phyloP scores from a whole-genome alignment of 2,113 vertebrate species.

The Kobus ellipsiprymnus region DNA sequence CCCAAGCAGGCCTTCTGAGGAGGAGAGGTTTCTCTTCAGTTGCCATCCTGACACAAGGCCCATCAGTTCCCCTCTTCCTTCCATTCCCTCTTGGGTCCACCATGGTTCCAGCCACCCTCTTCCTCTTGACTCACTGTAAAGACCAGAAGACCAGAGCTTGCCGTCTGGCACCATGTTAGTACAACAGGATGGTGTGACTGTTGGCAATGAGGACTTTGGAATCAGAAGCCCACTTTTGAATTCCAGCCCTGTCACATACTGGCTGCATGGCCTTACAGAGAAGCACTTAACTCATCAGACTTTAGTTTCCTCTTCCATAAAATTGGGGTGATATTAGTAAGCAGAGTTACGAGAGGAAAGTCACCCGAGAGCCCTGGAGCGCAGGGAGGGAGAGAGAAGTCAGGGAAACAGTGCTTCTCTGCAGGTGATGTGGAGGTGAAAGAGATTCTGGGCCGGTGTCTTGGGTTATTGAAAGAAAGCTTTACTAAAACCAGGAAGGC shows the following conservation, averaged over 20 bases:
- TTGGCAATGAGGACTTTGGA: not conserved
- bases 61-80: not conserved
- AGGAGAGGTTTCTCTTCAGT: not conserved
- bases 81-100: not conserved
- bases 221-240: not conserved
- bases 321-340: not conserved
- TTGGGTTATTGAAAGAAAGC: not conserved
- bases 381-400: not conserved
- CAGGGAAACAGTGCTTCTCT: not conserved
- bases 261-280: not conserved
- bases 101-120: not conserved
- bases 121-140: not conserved
- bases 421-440: not conserved
- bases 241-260: not conserved
- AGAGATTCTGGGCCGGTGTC: not conserved
- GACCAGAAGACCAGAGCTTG: not conserved
- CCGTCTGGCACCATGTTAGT: rapidly evolving
- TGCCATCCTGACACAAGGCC: not conserved
- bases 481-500: not conserved
- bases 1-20: not conserved
- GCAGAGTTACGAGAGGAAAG: not conserved
- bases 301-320: not conserved
- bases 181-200: no score
- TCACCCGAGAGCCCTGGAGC: not conserved
- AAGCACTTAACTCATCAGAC: not conserved